phyloP scores from a whole-genome alignment of 2,797 vertebrate species.

The Acanthurus lineatus region DNA sequence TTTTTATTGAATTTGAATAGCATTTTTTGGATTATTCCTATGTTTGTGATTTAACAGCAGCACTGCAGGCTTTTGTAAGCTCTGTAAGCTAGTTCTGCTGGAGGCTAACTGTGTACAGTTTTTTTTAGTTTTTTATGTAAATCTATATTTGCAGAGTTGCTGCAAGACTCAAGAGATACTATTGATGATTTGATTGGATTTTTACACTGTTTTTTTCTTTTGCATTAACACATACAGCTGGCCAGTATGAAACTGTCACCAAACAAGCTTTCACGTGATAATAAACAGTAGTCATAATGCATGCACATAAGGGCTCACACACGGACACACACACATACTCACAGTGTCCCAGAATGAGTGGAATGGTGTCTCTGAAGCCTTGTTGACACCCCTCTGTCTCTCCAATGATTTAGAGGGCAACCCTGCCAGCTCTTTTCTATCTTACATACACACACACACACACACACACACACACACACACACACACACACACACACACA shows the following conservation, averaged over 20 bases:
- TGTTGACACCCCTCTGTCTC: constrained; percentile 71
- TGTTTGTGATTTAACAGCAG: not conserved
- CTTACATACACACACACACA: constrained; percentile 44
- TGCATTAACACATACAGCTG: not conserved
- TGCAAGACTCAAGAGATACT: too few relatives aligned
- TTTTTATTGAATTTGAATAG: too few relatives aligned
- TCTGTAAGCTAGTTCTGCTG: too few relatives aligned
- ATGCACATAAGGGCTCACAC: not conserved
- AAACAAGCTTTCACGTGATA: constrained; percentile 25
- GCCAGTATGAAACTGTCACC: constrained; percentile 6
- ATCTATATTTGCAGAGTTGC: not conserved
- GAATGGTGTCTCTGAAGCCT: constrained; percentile 69
- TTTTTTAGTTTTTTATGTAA: not conserved
- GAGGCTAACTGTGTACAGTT: too few relatives aligned
- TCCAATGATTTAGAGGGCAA: constrained; percentile 66
- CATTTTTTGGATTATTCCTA: not conserved
- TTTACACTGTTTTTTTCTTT: not conserved
- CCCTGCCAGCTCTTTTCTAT: constrained; percentile 65
- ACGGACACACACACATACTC: constrained; percentile 23
- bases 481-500: constrained; percentile 52
- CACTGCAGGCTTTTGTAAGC: not conserved
- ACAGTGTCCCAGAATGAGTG: constrained; percentile 59
- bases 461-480: constrained; percentile 56
- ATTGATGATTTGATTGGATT: not conserved
- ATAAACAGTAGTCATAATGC: constrained; percentile 13